Percentiles rank a stretch among this genome's conserved stretches.
Evolutionary conservation across 1,140 invertebrate genomes (phyloP).

Genomic region (Euura saliciscinereae): DNA sequence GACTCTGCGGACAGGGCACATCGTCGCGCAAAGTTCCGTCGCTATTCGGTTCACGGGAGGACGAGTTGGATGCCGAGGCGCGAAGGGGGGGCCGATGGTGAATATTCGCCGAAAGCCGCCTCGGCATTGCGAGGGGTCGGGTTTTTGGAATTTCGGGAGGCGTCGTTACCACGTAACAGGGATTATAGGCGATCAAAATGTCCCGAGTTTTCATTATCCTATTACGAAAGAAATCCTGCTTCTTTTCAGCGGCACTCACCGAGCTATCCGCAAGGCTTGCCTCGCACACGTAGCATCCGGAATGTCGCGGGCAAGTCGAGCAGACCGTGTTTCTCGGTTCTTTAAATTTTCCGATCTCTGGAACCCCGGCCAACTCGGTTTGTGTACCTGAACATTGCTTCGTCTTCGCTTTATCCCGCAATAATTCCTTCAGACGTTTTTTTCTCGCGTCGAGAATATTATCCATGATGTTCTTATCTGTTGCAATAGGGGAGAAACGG

Average conservation of each 20-base stretch:
- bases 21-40: too few relatives aligned
- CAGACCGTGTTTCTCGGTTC: slow-evolving; percentile 22
- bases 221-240: neutral
- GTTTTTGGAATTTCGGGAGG: neutral
- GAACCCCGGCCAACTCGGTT: slow-evolving; percentile 31
- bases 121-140: neutral
- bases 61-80: neutral
- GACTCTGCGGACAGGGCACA: too few relatives aligned
- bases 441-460: slow-evolving; percentile 26
- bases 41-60: too few relatives aligned
- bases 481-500: too few relatives aligned
- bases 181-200: slow-evolving; percentile 35
- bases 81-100: neutral
- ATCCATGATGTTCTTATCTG: slow-evolving; percentile 14
- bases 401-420: slow-evolving; percentile 26
- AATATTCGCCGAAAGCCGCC: neutral
- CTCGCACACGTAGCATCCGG: slow-evolving; percentile 23
- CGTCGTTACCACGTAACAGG: slow-evolving; percentile 25
- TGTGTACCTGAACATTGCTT: slow-evolving; percentile 28
- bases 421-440: slow-evolving; percentile 22
- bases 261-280: neutral
- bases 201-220: slow-evolving; percentile 31
- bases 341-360: slow-evolving; percentile 25
- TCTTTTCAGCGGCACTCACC: neutral
- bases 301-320: slow-evolving; percentile 25